Percentiles rank a stretch among this genome's conserved stretches.
phyloP scores from a whole-genome alignment of 2,113 vertebrate species.

The Bolborhynchus lineola region DNA sequence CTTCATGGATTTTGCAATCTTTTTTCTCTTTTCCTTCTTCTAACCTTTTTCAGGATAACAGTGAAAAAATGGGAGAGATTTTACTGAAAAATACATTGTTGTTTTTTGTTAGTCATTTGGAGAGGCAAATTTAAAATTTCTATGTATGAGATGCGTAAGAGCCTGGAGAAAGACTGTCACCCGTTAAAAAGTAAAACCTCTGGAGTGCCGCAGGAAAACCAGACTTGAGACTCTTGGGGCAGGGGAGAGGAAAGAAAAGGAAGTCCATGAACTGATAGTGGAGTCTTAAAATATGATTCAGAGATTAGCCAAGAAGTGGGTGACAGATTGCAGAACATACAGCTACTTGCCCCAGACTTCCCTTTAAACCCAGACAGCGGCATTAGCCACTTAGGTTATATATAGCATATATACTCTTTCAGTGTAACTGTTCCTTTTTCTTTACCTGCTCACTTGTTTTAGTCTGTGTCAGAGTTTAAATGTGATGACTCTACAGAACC shows the following conservation, averaged over 20 bases:
- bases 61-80: neutral
- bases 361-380: neutral
- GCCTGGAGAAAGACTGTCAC: neutral
- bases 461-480: neutral
- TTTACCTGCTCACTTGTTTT: neutral
- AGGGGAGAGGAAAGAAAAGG: neutral
- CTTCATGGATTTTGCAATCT: neutral
- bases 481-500: neutral
- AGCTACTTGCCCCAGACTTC: neutral
- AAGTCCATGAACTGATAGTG: neutral
- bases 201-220: neutral
- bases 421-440: rapidly evolving
- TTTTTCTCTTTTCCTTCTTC: neutral
- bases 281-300: neutral
- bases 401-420: neutral
- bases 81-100: neutral
- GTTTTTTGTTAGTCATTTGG: neutral
- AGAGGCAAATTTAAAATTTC: neutral
- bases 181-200: neutral
- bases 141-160: neutral
- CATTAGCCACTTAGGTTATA: neutral
- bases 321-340: neutral
- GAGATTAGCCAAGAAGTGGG: neutral
- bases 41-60: neutral
- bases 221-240: neutral